Evolutionary conservation across 1,140 invertebrate species (phyloP), one percentile per base, ranked within the genome.

Genomic region (Drosophila navojoa): DNA sequence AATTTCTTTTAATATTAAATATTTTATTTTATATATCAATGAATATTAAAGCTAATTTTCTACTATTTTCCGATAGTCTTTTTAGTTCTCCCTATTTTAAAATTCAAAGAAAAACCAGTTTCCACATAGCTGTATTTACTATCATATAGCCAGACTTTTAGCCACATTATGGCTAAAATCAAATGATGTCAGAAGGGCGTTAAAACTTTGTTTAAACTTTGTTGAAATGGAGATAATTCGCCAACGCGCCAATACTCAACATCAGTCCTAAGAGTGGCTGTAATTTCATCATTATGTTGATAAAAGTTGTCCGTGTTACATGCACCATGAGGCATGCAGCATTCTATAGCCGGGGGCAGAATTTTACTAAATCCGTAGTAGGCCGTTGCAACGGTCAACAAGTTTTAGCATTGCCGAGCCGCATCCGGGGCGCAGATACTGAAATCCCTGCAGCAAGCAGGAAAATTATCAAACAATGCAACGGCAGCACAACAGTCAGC

Each of bases 401-500:
- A 73, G 64, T 73, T 73, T 61, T n/a, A 49, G 16, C 71, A 15
- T 16, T 68, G 49, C 16, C 57, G 22, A n/a, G 32, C 50, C 49
- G 47, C 38, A 70, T 74, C 58, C 67, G 58, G 42, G 42, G 52
- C 13, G 22, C 9, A 19, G 29, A 29, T 9, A 58, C 15, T 16
- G 25, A 45, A 50, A 50, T 11, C 61, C 61, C 40, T 61, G 55
- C 44, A 45, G 35, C 72, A 67, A 72, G 76, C 81, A 86, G 79
- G 61, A 81, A 86, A 87, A 73, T 87, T 68, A 86, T 79, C 81
- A 76, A 87, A 87, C 81, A 86, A 86, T 87, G 82, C 82, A 53
- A 45, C n/a, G n/a, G 47, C 40, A 50, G 22, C 16, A 29, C 45
- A 42, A 13, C 25, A 54, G 42, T 47, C 35, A 22, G 57, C 19